A percentile compares a stretch with the other conserved stretches of the same genome.
Evolutionary conservation across 2,797 vertebrate species (phyloP).

Genomic region (Taenioides sp.): DNA sequence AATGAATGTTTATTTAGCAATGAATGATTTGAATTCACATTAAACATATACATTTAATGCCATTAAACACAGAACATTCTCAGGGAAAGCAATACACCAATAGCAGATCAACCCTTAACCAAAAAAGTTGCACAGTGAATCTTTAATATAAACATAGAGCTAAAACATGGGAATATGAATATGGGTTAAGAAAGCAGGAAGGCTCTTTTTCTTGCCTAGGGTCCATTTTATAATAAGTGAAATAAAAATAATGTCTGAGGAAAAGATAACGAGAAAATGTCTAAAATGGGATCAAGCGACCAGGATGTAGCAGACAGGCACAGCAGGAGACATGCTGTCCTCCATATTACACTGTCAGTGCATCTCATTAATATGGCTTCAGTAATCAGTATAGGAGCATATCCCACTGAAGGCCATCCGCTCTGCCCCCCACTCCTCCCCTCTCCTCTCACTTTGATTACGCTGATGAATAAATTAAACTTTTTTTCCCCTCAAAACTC

Average conservation of each 20-base stretch:
- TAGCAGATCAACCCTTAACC: no score
- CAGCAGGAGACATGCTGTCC: slow-evolving; percentile 63
- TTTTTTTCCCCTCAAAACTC: slow-evolving; percentile 30
- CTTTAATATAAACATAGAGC: neutral
- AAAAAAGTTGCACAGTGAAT: no score
- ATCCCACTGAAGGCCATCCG: slow-evolving; percentile 67
- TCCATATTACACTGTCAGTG: slow-evolving; percentile 67
- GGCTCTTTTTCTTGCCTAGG: slow-evolving; percentile 23
- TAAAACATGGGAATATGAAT: neutral
- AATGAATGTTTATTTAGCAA: no score
- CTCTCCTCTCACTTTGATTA: slow-evolving; percentile 58
- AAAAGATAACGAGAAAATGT: slow-evolving; percentile 28
- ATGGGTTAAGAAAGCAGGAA: neutral
- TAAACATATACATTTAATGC: no score
- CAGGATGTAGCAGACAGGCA: slow-evolving; percentile 54
- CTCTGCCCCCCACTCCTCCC: slow-evolving; percentile 40
- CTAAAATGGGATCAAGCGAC: slow-evolving; percentile 9
- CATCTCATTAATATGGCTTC: slow-evolving; percentile 74
- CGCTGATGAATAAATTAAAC: slow-evolving; percentile 55
- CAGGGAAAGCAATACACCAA: no score
- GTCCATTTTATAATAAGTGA: slow-evolving; percentile 38
- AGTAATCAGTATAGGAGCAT: slow-evolving; percentile 73
- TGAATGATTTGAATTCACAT: no score
- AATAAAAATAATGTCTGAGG: slow-evolving; percentile 20
- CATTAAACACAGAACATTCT: no score